Evolutionary conservation across 2,113 vertebrate genomes (phyloP).

Genomic region (Seriola quinqueradiata): DNA sequence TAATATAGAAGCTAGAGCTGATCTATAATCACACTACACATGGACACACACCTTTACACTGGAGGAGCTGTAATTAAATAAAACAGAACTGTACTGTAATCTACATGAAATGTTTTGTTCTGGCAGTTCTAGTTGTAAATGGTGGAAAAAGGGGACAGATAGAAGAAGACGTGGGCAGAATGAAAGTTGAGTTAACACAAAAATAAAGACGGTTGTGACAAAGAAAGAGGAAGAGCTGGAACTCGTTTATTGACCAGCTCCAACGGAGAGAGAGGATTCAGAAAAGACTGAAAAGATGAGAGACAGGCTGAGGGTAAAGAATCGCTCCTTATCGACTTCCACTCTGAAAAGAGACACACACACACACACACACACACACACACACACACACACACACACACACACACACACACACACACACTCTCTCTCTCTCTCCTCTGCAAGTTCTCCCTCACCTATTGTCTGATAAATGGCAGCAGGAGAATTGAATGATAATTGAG

Average conservation of each 20-base stretch:
- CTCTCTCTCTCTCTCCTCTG: too few relatives aligned
- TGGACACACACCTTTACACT: too few relatives aligned
- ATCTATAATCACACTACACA: too few relatives aligned
- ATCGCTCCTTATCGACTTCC: constrained; percentile 35
- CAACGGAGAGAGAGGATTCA: neutral
- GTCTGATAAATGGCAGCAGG: constrained; percentile 42
- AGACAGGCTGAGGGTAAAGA: constrained; percentile 12
- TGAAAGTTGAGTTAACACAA: neutral
- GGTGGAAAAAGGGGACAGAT: neutral
- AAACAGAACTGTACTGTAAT: too few relatives aligned
- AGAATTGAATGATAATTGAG: constrained; percentile 53
- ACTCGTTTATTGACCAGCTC: constrained; percentile 38
- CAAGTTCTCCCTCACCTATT: constrained; percentile 3
- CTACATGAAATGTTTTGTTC: too few relatives aligned
- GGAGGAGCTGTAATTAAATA: too few relatives aligned
- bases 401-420: constrained; percentile 3
- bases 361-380: neutral
- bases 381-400: neutral
- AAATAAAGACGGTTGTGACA: neutral
- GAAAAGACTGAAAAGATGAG: constrained; percentile 8
- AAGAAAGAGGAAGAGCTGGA: neutral
- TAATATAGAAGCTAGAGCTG: too few relatives aligned
- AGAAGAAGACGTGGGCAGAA: neutral
- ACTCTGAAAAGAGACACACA: constrained; percentile 14
- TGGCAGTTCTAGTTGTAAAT: neutral